Evolutionary conservation across 2,888 invertebrate genomes (phyloP).

Genomic region (Lutraria lutraria): DNA sequence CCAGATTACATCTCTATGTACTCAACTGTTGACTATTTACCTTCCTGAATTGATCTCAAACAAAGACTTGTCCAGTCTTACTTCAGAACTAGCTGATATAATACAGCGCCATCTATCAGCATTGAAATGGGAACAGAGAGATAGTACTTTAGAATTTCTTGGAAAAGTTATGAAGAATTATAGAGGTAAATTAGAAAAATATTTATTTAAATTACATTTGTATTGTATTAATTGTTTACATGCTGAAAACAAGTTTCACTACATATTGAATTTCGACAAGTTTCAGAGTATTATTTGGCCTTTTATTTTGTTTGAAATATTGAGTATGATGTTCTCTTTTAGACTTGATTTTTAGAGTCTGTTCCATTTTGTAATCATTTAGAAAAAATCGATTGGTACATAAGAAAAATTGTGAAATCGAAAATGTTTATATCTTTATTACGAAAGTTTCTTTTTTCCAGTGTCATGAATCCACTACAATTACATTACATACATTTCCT

Average conservation of each 20-base stretch:
- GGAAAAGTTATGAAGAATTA: conserved; percentile 48
- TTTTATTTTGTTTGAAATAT: too few relatives aligned
- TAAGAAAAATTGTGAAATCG: too few relatives aligned
- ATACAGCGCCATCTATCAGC: conserved; percentile 66
- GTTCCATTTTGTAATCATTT: too few relatives aligned
- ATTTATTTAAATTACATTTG: neutral
- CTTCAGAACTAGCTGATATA: conserved; percentile 36
- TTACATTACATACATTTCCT: too few relatives aligned
- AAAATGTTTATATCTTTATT: too few relatives aligned
- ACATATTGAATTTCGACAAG: too few relatives aligned
- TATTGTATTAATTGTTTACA: neutral
- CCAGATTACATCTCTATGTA: conserved; percentile 23
- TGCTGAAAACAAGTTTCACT: neutral
- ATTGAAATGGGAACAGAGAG: conserved; percentile 72
- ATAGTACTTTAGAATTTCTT: conserved; percentile 69
- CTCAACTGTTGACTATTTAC: conserved; percentile 4
- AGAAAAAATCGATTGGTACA: too few relatives aligned
- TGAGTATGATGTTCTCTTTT: too few relatives aligned
- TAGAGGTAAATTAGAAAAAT: conserved; percentile 47
- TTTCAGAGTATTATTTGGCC: too few relatives aligned
- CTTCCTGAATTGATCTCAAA: neutral
- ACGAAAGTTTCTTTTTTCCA: too few relatives aligned
- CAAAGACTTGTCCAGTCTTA: neutral
- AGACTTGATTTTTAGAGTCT: too few relatives aligned
- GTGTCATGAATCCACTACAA: too few relatives aligned